Evolutionary conservation across 2,113 vertebrate genomes (phyloP), one percentile per base, ranked within the genome.

Genomic region (Brachionichthys hirsutus): DNA sequence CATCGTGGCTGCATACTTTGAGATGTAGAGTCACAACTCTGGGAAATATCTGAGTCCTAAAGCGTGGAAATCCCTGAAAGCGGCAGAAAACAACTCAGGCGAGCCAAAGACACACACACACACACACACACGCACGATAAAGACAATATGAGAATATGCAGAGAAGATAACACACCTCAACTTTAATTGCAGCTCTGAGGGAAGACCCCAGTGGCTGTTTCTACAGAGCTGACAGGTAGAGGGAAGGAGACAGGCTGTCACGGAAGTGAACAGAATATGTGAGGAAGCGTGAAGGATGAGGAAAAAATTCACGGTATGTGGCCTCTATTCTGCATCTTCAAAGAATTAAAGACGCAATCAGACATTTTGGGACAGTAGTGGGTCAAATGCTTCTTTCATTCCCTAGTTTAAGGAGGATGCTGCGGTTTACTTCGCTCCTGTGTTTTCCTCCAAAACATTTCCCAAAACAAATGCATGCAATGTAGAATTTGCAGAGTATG

Each of bases 131-230:
- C 43, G 24, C 42, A 62, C 9, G 24, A 30, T n/a, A 2, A 30
- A 30, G 24, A 30, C 24, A 30, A 30, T 30, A 30, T 30, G 52
- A 60, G 49, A 76, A 83, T 79, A 81, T 79, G 73, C 63, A 79
- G 57, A 55, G 48, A 77, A 56, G 73, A 69, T 62, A 75, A 81
- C 57, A 67, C 75, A 78, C 54, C 70, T 30, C n/a, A 65, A 68
- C 73, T 77, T 47, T 59, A 70, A 65, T 54, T 48, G 47, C 62
- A 63, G 69, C 73, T 73, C 47, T n/a, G 44, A 80, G 82, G 83
- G 71, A 84, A 84, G 71, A 80, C 80, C 85, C 75, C 55, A 12
- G 9, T 65, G 62, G 54, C 61, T 65, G 70, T 44, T 77, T 73
- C 57, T 58, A 44, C 41, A 46, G 45, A 65, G 55, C 34, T 40